Evolutionary conservation across 2,797 vertebrate genomes (phyloP), one percentile per base, ranked within the genome.

Genomic region (Takifugu ocellatus): DNA sequence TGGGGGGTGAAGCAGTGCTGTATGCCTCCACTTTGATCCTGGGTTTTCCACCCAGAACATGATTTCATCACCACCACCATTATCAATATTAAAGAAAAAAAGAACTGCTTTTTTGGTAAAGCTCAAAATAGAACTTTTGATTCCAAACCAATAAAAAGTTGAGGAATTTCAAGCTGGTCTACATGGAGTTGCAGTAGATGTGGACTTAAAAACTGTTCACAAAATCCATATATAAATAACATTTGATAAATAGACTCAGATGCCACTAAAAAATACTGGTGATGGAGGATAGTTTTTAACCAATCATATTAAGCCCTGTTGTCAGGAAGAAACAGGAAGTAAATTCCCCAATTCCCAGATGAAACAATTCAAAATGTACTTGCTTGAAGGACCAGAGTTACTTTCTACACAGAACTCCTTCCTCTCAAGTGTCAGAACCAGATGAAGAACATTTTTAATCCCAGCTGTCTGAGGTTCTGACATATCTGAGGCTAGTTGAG

Each of bases 21-120:
- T 71, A 82, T 71, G 61, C 80, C 74, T 82, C 71, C 70, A 89
- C 89, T 79, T 73, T 80, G 70, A 75, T 83, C 58, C n/a, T n/a
- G n/a, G 90, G 84, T 90, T 92, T 91, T 86, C 81, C 85, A 88
- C 84, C 86, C 90, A 85, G 87, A 88, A 82, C 56, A 61, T 56
- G 67, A 73, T 77, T 53, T 71, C 59, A 49, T 31, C 51, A 42
- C 82, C 91, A 93, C 89, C 88, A 90, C 90, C 84, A 87, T 78
- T 31, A 59, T 56, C 7, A 16, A 25, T 46, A 49, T 14, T 47
- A 3, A 56, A 54, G 36, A 25, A 42, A 43, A 55, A 63, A 46
- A 21, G 2, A 12, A 4, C 2, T 43, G 12, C 0, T 11, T 16
- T 3, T 43, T 6, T 4, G 4, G 42, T 43, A 1, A 44, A 43